Evolutionary conservation across 2,888 invertebrate genomes (phyloP), one percentile per base, ranked within the genome.

Genomic region (Periphyllus acericola): DNA sequence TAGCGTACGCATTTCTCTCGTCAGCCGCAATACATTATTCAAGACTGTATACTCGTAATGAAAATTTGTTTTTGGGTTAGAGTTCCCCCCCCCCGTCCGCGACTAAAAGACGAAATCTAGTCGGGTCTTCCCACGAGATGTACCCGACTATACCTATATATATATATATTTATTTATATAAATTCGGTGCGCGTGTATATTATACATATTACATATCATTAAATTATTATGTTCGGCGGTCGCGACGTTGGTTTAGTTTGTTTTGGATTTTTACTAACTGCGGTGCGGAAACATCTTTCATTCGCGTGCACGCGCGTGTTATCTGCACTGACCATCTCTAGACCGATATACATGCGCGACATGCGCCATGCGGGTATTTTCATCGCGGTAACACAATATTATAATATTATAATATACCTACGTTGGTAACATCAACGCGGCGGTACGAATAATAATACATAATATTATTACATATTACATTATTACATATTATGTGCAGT

Each of bases 271-370:
- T 36, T 40, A 74, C 74, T 11, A 40, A 76, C n/a, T 52, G 68
- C 11, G 52, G 34, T 52, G 34, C 81, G 68, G 81, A 68, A 81
- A 68, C 32, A 29, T 81, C 68, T 46, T 81, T 81, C 68, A 71
- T 81, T 21, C 81, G 29, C 21, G 21, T 32, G 71, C 32, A 71
- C 71, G 29, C 71, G 29, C 32, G 29, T 17, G 11, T 19, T 68
- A 82, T 71, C 52, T 82, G 71, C 21, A 66, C 46, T 32, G 32
- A 14, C 46, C 29, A 81, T 81, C 81, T 66, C 40, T 17, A 32
- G 68, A 11, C 11, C 17, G 32, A 71, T 71, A 71, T 21, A 71
- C 3, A 71, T 8, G 29, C 17, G 29, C 32, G 17, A n/a, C 29
- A 71, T 32, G 60, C 60, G 19, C 60, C 29, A 71, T 32, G 60